A percentile compares a stretch with the other conserved stretches of the same genome.
phyloP scores from a whole-genome alignment of 1,140 invertebrate species.

The Planococcus citri region DNA sequence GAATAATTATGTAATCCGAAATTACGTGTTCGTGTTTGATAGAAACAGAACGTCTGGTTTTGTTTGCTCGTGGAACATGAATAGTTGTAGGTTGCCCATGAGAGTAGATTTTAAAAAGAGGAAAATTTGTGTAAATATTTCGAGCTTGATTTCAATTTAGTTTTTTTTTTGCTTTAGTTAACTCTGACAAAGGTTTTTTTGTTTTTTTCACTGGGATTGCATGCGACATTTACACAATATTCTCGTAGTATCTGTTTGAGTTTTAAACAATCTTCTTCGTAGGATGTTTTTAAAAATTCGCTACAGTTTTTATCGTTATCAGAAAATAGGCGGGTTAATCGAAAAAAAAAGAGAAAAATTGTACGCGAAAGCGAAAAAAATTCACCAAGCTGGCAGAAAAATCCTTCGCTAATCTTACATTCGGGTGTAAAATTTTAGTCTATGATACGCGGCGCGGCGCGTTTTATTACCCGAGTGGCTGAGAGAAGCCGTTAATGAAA shows the following conservation, averaged over 20 bases:
- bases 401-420: no score
- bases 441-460: no score
- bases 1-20: not conserved
- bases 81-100: not conserved
- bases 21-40: not conserved
- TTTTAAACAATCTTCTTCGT: no score
- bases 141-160: not conserved
- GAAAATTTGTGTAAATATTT: not conserved
- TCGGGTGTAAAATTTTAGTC: no score
- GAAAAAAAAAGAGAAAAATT: no score
- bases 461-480: not conserved
- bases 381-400: no score
- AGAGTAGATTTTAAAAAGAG: not conserved
- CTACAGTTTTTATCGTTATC: not conserved
- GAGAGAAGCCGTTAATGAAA: slow-evolving; percentile 2
- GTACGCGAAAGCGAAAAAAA: no score
- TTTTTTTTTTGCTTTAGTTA: not conserved
- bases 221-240: no score
- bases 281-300: not conserved
- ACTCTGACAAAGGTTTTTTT: not conserved
- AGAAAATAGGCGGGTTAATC: no score
- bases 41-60: not conserved
- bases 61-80: not conserved
- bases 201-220: not conserved
- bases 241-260: no score